These are phyloP conservation scores for Pachymerium ferrugineum DNA, from an alignment of 2,888 invertebrate species.

Conservation along the genomic window DNA sequence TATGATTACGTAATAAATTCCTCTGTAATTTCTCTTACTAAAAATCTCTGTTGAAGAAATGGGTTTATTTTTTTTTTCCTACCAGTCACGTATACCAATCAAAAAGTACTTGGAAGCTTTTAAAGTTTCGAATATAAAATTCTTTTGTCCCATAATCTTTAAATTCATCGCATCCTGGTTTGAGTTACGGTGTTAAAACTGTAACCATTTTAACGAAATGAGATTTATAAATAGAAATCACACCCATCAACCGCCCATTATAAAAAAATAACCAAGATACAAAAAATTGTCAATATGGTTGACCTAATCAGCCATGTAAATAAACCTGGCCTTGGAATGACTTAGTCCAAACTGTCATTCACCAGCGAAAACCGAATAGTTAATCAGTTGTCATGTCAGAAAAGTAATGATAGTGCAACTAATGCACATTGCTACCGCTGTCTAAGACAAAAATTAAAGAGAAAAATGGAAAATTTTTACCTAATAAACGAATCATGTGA, in stretches of 20 bases:
- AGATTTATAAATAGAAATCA: not conserved
- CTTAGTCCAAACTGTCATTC: not conserved
- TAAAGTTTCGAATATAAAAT: no score
- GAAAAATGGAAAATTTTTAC: not conserved
- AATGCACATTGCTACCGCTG: not conserved
- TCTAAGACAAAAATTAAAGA: not conserved
- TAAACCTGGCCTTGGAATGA: not conserved
- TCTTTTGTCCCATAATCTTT: no score
- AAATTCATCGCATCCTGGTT: no score
- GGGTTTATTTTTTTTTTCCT: no score
- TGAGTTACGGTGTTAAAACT: no score
- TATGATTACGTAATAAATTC: no score
- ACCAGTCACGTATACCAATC: no score
- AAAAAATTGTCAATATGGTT: not conserved
- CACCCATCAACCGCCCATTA: no score
- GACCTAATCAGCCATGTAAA: slow-evolving; percentile 4
- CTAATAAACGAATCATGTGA: not conserved
- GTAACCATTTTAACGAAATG: not conserved
- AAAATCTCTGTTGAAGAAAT: no score
- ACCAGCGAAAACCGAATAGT: not conserved
- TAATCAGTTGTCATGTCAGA: not conserved
- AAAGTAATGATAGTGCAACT: not conserved
- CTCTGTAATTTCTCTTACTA: no score
- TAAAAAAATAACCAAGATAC: not conserved
- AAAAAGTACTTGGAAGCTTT: no score